phyloP scores from a whole-genome alignment of 2,113 vertebrate genomes.

The Gnathonemus longibarbis region DNA sequence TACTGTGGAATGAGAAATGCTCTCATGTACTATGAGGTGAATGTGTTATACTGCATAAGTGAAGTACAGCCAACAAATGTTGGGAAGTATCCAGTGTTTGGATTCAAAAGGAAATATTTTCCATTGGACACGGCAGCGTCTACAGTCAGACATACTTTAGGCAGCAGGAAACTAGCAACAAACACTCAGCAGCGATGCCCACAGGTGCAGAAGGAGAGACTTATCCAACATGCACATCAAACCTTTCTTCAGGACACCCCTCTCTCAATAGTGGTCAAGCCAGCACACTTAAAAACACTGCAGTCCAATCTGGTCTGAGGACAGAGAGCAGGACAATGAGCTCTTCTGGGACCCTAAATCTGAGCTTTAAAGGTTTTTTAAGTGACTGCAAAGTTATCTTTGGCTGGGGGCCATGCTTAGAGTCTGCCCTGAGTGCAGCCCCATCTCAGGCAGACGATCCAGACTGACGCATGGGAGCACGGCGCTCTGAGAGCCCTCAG shows the following conservation, averaged over 20 bases:
- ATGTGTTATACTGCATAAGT: neutral
- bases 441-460: neutral
- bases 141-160: constrained; percentile 33
- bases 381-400: neutral
- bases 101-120: constrained; percentile 34
- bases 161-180: constrained; percentile 34
- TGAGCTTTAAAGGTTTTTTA: constrained; percentile 2
- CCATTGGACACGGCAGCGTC: constrained; percentile 31
- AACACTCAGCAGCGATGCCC: constrained; percentile 7
- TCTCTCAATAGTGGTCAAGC: neutral
- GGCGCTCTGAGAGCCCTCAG: neutral
- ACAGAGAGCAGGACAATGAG: neutral
- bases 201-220: neutral
- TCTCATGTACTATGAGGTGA: neutral
- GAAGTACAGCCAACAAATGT: neutral
- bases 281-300: neutral
- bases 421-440: neutral
- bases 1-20: neutral
- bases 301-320: neutral
- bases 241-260: constrained; percentile 12
- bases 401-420: neutral
- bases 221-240: neutral
- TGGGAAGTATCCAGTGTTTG: constrained; percentile 18
- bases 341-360: neutral
- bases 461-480: neutral